Evolutionary conservation across 2,888 invertebrate species (phyloP), one percentile per base, ranked within the genome.

Genomic region (Physocephala rufipes): DNA sequence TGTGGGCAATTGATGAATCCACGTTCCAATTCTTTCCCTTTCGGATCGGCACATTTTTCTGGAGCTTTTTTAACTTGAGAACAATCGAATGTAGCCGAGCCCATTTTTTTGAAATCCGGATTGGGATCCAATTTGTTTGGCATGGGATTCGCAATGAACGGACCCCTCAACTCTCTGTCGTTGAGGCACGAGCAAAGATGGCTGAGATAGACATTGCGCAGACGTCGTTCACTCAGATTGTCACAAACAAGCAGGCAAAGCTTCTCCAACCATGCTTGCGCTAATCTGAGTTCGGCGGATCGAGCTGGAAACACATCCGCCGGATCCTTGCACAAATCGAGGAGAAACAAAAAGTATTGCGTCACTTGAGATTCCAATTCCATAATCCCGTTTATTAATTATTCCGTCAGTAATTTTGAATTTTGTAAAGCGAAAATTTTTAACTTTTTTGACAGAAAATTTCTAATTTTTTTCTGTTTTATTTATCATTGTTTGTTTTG

Each of bases 201-300:
- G 43, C 81, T 81, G 72, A 84, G 77, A 59, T 82, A 82, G 0
- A 73, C 67, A 62, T 83, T 82, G 0, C 80, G 78, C 55, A 81
- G 2, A n/a, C 82, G 80, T 70, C 79, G 72, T 13, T 81, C 81
- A 2, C 74, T 16, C 0, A 81, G 13, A 7, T 77, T 74, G 1
- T 74, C 70, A 28, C 79, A 79, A 13, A 75, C 67, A 73, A 79
- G 78, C 13, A 76, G 71, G 16, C 74, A 74, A 43, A 84, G 62
- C 73, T 79, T 80, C 1, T 79, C 74, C n/a, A 81, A 69, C 85
- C 83, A 83, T 19, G 71, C 15, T 43, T 71, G 63, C 0, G 81
- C 78, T 28, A 76, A 49, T 1, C 68, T 53, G 49, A 74, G 74
- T 24, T 84, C 79, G 0, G n/a, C 2, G 0, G 80, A 76, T 2